These are phyloP conservation scores for Nautilus pompilius DNA, from an alignment of 1,140 invertebrate species.

Conservation along the genomic window DNA sequence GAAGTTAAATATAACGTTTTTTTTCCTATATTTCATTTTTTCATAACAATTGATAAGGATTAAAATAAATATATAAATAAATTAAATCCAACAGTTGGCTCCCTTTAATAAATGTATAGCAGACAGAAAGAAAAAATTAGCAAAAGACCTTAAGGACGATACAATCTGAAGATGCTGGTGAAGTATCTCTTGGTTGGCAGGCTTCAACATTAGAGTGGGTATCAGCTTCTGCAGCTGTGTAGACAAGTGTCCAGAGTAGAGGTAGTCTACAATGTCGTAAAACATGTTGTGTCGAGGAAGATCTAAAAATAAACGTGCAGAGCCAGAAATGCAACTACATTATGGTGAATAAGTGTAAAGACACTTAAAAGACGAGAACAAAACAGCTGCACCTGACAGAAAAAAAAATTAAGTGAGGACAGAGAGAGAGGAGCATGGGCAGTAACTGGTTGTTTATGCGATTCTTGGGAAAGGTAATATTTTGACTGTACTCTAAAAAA, in stretches of 20 bases:
- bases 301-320: constrained; percentile 24
- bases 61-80: too few relatives aligned
- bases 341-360: neutral
- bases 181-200: constrained; percentile 47
- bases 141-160: constrained; percentile 47
- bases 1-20: too few relatives aligned
- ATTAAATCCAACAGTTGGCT: too few relatives aligned
- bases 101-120: too few relatives aligned
- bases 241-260: constrained; percentile 46
- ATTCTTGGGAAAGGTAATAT: neutral
- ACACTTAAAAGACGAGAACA: neutral
- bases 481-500: neutral
- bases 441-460: neutral
- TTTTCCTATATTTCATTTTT: too few relatives aligned
- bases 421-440: neutral
- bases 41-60: too few relatives aligned
- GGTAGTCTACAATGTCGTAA: constrained; percentile 52
- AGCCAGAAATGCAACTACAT: neutral
- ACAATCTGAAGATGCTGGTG: constrained; percentile 49
- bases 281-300: constrained; percentile 51
- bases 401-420: neutral
- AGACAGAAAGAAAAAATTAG: too few relatives aligned
- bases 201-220: constrained; percentile 37
- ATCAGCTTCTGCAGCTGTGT: constrained; percentile 39
- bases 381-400: neutral